Evolutionary conservation across 2,113 vertebrate genomes (phyloP), one percentile per base, ranked within the genome.

Genomic region (Thunnus maccoyii): DNA sequence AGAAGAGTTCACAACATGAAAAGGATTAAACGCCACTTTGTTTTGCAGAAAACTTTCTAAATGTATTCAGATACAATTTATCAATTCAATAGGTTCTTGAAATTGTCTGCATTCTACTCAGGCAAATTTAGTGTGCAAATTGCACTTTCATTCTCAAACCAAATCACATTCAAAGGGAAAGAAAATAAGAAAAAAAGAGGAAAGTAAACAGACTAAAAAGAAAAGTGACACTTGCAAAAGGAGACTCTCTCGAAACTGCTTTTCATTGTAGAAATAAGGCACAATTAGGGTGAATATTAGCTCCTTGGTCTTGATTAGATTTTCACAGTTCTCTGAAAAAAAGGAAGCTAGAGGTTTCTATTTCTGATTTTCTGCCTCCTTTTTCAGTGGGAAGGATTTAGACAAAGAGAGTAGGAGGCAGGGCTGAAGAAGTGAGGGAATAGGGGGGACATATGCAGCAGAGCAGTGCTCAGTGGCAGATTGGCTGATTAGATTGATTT

Each of bases 401-500:
- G n/a, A 84, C 41, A 85, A 79, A 79, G 70, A 64, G 30, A 78
- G 52, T 5, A 15, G 55, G 60, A 75, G 48, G 62, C 22, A 64
- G 25, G 22, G 55, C 51, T 80, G 81, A 82, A 54, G 15, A 10
- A 58, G 48, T 2, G 46, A 71, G 57, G 18, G 69, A 48, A 70
- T 0, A 4, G 3, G n/a, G 61, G 68, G 47, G 66, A 50, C 69
- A 79, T 60, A 88, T 82, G 81, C 70, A 87, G 76, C 36, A 6
- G 66, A 91, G 84, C 75, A 4, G 65, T 73, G 50, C 84, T 86
- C 85, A 84, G 76, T 73, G 73, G 58, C 79, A 92, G 84, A 88
- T 87, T 86, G 89, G 54, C 80, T 92, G 88, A 92, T 92, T 89
- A 82, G 27, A 93, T 86, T 88, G 91, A 93, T 90, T 91, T 89